Evolutionary conservation across 37 sponge, comb jelly and placozoan species (phyloP).

Genomic region (Geodia barretti): DNA sequence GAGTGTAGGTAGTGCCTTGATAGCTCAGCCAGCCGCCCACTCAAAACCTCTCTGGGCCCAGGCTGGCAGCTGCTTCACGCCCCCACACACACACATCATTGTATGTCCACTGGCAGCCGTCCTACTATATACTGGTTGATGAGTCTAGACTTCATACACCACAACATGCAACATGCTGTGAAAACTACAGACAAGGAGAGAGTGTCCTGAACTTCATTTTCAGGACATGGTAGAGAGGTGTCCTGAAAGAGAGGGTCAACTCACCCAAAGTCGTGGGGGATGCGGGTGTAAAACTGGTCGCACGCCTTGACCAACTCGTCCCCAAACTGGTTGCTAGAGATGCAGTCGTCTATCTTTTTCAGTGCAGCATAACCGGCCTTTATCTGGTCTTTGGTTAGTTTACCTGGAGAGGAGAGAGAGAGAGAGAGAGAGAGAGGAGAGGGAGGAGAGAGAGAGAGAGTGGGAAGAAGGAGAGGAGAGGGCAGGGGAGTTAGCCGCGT

Average conservation of each 20-base stretch:
- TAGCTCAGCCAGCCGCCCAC: no score
- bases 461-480: background rate
- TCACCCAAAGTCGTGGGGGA: constrained; percentile 82
- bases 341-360: constrained; percentile 90
- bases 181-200: no score
- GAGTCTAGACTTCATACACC: no score
- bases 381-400: constrained; percentile 90
- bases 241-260: background rate
- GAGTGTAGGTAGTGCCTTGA: no score
- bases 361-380: constrained; percentile 83
- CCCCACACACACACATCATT: constrained; percentile 23
- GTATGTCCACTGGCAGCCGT: background rate
- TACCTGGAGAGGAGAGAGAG: constrained; percentile 50
- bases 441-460: background rate
- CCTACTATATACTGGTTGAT: no score
- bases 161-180: no score
- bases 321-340: constrained; percentile 62
- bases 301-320: constrained; percentile 82
- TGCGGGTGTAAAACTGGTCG: constrained; percentile 89
- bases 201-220: no score
- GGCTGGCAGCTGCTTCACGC: no score
- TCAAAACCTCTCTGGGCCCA: no score
- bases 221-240: no score
- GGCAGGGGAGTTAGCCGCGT: constrained; percentile 1
- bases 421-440: background rate